These are phyloP conservation scores for Falco concolor DNA, from an alignment of 2,797 vertebrate species.

Conservation along the genomic window DNA sequence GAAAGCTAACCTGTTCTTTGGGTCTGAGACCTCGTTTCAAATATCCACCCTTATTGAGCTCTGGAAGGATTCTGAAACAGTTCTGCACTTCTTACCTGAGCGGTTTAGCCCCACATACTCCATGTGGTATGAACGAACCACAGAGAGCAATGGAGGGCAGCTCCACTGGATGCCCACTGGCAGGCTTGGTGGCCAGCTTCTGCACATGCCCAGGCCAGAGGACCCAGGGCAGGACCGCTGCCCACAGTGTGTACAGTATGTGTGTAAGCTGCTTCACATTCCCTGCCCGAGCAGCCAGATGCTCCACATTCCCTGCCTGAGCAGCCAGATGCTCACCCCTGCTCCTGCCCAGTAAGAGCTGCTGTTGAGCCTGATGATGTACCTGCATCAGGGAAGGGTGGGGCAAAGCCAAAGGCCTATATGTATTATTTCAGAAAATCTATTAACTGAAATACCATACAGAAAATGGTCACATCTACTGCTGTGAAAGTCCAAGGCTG, in stretches of 20 bases:
- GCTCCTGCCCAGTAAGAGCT: background rate
- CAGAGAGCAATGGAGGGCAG: background rate
- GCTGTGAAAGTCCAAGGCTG: background rate
- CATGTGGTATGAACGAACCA: background rate
- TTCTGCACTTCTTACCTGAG: background rate
- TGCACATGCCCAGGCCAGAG: background rate
- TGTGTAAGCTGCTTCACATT: background rate
- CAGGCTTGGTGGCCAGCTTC: background rate
- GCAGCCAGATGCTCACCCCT: background rate
- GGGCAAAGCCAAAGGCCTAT: background rate
- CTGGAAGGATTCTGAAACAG: background rate
- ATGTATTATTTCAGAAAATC: accelerated
- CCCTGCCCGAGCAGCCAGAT: background rate
- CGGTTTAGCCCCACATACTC: accelerated
- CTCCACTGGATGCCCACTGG: background rate
- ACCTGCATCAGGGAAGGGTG: background rate
- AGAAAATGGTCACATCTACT: background rate
- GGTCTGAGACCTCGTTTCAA: background rate
- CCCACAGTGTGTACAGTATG: accelerated
- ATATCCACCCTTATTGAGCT: background rate
- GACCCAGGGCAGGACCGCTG: background rate
- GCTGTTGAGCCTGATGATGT: background rate
- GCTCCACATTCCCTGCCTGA: background rate
- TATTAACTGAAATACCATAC: background rate
- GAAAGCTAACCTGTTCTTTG: background rate